Evolutionary conservation across 2,888 invertebrate genomes (phyloP).

Genomic region (Lithophane socia): DNA sequence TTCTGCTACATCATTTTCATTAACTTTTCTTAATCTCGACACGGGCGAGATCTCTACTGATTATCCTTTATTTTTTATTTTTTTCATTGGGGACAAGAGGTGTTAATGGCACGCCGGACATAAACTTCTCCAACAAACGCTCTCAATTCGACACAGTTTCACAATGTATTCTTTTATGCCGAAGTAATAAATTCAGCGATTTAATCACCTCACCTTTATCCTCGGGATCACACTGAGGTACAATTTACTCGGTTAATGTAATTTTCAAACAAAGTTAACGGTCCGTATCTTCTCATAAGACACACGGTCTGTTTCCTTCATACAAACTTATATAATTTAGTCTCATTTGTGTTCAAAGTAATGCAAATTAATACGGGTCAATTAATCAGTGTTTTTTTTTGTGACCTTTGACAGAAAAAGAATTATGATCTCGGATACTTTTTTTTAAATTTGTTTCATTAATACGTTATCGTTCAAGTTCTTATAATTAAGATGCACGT

Average conservation of each 20-base stretch:
- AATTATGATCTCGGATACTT: slow-evolving; percentile 7
- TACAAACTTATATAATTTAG: slow-evolving; percentile 64
- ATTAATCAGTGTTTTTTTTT: slow-evolving; percentile 23
- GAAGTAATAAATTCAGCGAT: slow-evolving; percentile 29
- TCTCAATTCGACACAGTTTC: slow-evolving; percentile 35
- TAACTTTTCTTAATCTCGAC: slow-evolving; percentile 19
- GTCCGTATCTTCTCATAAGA: slow-evolving; percentile 65
- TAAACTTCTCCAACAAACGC: slow-evolving; percentile 4
- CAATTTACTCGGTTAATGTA: slow-evolving; percentile 58
- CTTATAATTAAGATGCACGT: neutral
- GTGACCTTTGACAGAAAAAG: slow-evolving; percentile 52
- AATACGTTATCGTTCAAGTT: neutral
- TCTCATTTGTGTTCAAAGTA: slow-evolving; percentile 48
- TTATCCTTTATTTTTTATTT: slow-evolving; percentile 13
- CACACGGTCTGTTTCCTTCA: slow-evolving; percentile 73
- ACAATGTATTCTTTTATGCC: slow-evolving; percentile 19
- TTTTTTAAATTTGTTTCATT: slow-evolving; percentile 19
- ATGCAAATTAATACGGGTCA: slow-evolving; percentile 60
- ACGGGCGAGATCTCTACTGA: slow-evolving; percentile 1
- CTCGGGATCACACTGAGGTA: slow-evolving; percentile 38
- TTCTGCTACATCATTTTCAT: neutral
- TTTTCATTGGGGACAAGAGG: neutral
- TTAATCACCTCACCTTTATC: slow-evolving; percentile 50
- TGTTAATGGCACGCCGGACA: slow-evolving; percentile 14
- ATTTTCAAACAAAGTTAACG: slow-evolving; percentile 67